A percentile compares a stretch with the other conserved stretches of the same genome.
phyloP scores from a whole-genome alignment of 2,888 invertebrate species.

The Drosophila cognata region DNA sequence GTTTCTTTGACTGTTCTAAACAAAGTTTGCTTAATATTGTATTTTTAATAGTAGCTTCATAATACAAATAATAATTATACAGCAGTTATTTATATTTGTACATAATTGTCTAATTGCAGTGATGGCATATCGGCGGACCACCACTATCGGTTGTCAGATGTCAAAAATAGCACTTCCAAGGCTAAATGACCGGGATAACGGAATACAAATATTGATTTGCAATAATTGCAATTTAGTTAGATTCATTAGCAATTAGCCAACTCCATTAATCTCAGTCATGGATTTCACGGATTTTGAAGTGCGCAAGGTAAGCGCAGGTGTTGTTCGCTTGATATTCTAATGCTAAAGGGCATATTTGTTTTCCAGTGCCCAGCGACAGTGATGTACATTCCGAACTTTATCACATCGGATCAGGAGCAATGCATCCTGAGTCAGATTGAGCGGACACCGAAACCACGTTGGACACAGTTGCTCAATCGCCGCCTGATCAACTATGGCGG shows the following conservation, averaged over 20 bases:
- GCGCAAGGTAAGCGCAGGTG: slow-evolving; percentile 72
- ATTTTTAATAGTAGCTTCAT: neutral
- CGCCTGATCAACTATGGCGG: slow-evolving; percentile 99
- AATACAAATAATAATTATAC: neutral
- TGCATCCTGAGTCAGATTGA: slow-evolving; percentile 91
- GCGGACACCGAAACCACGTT: slow-evolving; percentile 95
- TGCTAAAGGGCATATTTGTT: neutral
- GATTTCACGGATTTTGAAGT: slow-evolving; percentile 83
- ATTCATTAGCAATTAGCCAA: slow-evolving; percentile 34
- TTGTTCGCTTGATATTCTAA: neutral
- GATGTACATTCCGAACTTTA: slow-evolving; percentile 94
- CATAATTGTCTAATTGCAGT: neutral
- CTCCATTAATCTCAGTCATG: slow-evolving; percentile 55
- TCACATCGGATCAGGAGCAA: slow-evolving; percentile 90
- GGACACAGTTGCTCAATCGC: slow-evolving; percentile 96
- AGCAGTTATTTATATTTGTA: neutral
- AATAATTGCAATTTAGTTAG: slow-evolving; percentile 38
- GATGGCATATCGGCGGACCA: slow-evolving; percentile 27
- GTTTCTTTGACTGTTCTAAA: neutral
- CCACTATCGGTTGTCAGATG: slow-evolving; percentile 42
- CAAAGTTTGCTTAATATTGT: neutral
- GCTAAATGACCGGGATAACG: slow-evolving; percentile 47
- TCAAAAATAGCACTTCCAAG: slow-evolving; percentile 25
- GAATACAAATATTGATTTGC: slow-evolving; percentile 70
- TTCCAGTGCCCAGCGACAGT: slow-evolving; percentile 82